Evolutionary conservation across 2,113 vertebrate genomes (phyloP), one percentile per base, ranked within the genome.

Genomic region (Petromus typicus): DNA sequence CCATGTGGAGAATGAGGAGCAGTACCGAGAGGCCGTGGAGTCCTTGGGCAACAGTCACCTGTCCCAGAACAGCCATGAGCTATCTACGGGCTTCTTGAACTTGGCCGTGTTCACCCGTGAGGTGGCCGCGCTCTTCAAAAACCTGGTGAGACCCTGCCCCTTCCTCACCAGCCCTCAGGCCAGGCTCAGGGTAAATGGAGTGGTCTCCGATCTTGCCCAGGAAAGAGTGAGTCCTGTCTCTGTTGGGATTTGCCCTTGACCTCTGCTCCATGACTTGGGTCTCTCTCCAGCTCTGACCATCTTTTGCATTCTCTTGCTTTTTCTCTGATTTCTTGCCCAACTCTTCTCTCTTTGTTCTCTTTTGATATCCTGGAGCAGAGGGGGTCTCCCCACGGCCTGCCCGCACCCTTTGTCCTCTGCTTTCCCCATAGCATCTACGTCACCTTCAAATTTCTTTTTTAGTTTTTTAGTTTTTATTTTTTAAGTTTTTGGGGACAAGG

Each of bases 41-140:
- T 99, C 98, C 96, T 98, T 99, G 3, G 99, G 99, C 83, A 99
- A 99, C 95, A 99, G 99, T 95, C 99, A 99, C 89, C 98, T 99
- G 79, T 99, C 98, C 16, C 99, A 99, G 97, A 99, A 99, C 97
- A 99, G 99, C 98, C 99, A 99, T 0, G 99, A 99, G 90, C 98
- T 99, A 86, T 99, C 99, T 97, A 99, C 99, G 0, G 99, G 99
- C 90, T 99, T 99, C 98, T 99, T 99, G 84, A 99, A 99, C 98
- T 98, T 99, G 97, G 99, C 99, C 0, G 99, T 99, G 87, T 99
- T 99, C 97, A 99, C 99, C 67, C 98, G 99, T 0, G 99, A 99
- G 98, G 99, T 99, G 95, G 99, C 99, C 0, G 98, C 99, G 0
- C 99, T 99, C 97, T 99, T 99, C 98, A 99, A 99, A 98, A 99